Evolutionary conservation across 2,888 invertebrate genomes (phyloP), one percentile per base, ranked within the genome.

Genomic region (Galerucella nymphaeae): DNA sequence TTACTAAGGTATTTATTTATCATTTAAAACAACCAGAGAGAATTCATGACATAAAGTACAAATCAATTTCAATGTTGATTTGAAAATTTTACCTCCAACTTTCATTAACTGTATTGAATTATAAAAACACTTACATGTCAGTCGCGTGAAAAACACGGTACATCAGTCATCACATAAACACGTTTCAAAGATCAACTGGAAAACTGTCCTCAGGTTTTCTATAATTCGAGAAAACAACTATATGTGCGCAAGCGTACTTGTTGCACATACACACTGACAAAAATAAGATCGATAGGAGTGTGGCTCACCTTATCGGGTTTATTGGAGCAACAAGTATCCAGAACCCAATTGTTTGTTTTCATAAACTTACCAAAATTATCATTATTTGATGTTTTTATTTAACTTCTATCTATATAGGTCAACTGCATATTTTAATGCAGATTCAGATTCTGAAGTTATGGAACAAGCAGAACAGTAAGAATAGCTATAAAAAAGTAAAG

Each of bases 191-290:
- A 71, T 71, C 62, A 64, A 76, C 74, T 77, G 79, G 78, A 78
- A 80, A 78, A 78, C 77, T 77, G 77, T 75, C 76, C 76, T 76
- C 76, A 73, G 77, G 76, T 79, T 77, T 80, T 77, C 78, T 71
- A 71, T 62, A 69, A 69, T 74, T 75, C 70, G 77, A 76, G 78
- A 79, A 79, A 79, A 78, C 77, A 78, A 77, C 73, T 74, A 70
- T 66, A 61, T 78, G 66, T 73, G 78, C 82, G 81, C 81, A 77
- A 63, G 77, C 82, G 81, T 77, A 82, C 81, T 82, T 81, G 82
- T 81, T 82, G 82, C 80, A 79, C 76, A 75, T 79, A 79, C 77
- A 75, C 70, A 76, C 79, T 79, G 75, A 79, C 78, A 74, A 80
- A 80, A 78, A 76, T 77, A 76, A 78, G 80, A 81, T 81, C 81